Conservation (phyloP, 2,888 invertebrate genomes). For the Charanyca ferruginea region DNA sequence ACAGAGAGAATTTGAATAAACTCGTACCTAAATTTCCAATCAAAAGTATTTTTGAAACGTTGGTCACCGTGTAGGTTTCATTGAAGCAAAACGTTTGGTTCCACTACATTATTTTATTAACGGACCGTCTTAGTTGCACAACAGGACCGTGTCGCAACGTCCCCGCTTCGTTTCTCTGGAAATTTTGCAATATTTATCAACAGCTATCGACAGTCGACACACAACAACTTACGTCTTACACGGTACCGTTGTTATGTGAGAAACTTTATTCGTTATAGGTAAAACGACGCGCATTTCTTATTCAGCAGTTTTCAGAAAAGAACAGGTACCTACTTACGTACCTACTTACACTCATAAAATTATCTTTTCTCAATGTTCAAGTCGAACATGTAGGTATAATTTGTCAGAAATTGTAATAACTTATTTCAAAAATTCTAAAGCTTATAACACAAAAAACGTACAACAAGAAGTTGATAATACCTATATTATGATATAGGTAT, state of each 20-base stretch:
- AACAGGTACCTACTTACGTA: neutral
- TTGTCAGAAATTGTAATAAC: constrained; percentile 7
- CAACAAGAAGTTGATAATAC: too few species aligned
- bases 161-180: constrained; percentile 67
- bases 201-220: constrained; percentile 47
- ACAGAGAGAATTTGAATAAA: constrained; percentile 12
- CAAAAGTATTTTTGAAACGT: constrained; percentile 1
- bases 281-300: neutral
- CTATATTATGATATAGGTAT: too few species aligned
- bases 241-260: constrained; percentile 46
- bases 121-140: constrained; percentile 75
- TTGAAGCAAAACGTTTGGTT: constrained; percentile 69
- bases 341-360: constrained; percentile 3
- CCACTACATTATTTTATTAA: constrained; percentile 73
- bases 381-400: neutral
- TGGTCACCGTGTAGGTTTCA: constrained; percentile 52
- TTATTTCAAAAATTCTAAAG: too few species aligned
- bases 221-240: constrained; percentile 39
- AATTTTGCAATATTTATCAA: constrained; percentile 68
- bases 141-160: constrained; percentile 76
- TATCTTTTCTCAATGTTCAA: constrained; percentile 8
- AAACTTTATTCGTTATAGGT: constrained; percentile 32
- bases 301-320: constrained; percentile 28
- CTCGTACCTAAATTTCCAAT: neutral
- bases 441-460: too few species aligned